Evolutionary conservation across 2,888 invertebrate species (phyloP), one percentile per base, ranked within the genome.

Genomic region (Athalia cordata): DNA sequence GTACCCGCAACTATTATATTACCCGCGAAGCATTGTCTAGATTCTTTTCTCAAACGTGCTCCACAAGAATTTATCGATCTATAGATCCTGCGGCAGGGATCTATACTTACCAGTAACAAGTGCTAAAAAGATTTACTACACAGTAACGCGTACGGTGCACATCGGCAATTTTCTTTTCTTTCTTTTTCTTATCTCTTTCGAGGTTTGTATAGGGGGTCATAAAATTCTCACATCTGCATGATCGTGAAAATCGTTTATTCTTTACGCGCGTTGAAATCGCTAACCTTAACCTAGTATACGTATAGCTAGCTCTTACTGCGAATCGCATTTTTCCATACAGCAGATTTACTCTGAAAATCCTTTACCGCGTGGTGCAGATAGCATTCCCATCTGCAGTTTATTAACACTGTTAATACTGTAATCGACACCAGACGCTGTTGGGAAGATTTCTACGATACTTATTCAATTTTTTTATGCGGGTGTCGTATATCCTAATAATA

Each of bases 51-150:
- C 11, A 9, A 47, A 45, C 72, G 57, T 13, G 59, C 72, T n/a
- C 59, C 13, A 29, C 59, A 45, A 43, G 45, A 55, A 70, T 70
- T 55, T 68, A 70, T 57, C 55, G 72, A 72, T 72, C 59, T 57
- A 72, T 72, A 15, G 57, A 72, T 72, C 72, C 72, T 45, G 59
- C 45, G 0, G 47, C 29, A 29, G 29, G 29, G 29, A 29, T 29
- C 29, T 29, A 29, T 29, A 29, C 29, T 29, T 29, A 2, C 29
- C 29, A 29, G 45, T 9, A 52, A 68, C 5, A 72, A 57, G 72
- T 59, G 72, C 47, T 72, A 72, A 72, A 72, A 57, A 59, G 72
- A 72, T 72, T 72, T 72, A 72, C 59, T 57, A 47, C 68, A 11
- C 64, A 43, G 45, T 13, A 6, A 4, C 3, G 47, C 45, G 59